Conservation (phyloP, 1,140 invertebrate species). For the Episyrphus balteatus region DNA sequence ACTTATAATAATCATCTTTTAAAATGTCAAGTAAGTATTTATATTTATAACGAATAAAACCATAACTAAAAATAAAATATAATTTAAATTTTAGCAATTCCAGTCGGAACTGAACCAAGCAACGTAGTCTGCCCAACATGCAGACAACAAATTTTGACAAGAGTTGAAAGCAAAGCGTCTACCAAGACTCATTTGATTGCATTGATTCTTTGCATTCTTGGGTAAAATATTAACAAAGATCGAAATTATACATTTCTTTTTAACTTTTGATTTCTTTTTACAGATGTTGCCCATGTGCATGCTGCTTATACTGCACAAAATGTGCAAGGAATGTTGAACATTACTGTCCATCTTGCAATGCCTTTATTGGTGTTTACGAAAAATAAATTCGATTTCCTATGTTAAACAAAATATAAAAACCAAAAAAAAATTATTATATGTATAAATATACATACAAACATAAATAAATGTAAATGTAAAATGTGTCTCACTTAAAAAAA, state of each 20-base stretch:
- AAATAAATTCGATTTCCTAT: constrained; percentile 8
- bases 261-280: constrained; percentile 9
- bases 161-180: constrained; percentile 38
- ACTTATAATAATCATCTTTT: too few species aligned
- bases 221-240: constrained; percentile 28
- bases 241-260: not conserved
- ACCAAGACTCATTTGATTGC: constrained; percentile 50
- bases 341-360: constrained; percentile 51
- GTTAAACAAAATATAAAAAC: not conserved
- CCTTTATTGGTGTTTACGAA: constrained; percentile 46
- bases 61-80: too few species aligned
- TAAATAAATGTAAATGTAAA: too few species aligned
- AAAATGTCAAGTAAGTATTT: too few species aligned
- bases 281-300: constrained; percentile 45
- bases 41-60: too few species aligned
- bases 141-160: constrained; percentile 38
- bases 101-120: constrained; percentile 38
- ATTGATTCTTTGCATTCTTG: constrained; percentile 43
- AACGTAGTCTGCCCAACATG: constrained; percentile 43
- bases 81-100: not conserved
- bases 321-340: constrained; percentile 49
- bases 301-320: constrained; percentile 51
- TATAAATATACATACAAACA: too few species aligned
- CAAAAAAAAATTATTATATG: too few species aligned
- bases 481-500: too few species aligned